Conservation (phyloP, 35 echinoderm and acorn worm species). For the Ophioderma brevispina region DNA sequence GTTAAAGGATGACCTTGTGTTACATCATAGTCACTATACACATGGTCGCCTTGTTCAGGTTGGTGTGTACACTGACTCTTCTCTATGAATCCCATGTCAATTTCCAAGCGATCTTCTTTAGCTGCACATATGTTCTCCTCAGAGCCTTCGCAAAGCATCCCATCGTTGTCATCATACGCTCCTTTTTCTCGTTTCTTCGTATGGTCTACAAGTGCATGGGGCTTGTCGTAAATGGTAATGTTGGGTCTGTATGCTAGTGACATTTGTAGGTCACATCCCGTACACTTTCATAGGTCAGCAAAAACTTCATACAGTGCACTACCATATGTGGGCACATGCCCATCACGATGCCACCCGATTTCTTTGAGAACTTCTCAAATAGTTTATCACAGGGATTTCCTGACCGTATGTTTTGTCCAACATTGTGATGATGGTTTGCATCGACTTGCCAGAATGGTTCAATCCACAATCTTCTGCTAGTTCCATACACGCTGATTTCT, state of each 20-base stretch:
- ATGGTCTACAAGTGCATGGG: background rate
- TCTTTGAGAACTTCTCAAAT: background rate
- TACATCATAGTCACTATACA: background rate
- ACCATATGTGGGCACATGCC: background rate
- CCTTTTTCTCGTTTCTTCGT: background rate
- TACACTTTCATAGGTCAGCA: background rate
- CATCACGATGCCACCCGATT: background rate
- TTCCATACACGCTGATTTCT: background rate
- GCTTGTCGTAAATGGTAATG: background rate
- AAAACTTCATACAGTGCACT: background rate
- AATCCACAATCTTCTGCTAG: background rate
- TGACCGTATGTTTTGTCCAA: background rate
- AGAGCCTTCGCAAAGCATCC: background rate
- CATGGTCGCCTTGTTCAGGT: background rate
- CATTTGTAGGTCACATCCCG: background rate
- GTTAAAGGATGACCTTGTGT: background rate
- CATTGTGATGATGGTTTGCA: background rate
- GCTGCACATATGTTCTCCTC: background rate
- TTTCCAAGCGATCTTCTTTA: background rate
- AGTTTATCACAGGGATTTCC: background rate
- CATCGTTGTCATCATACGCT: background rate
- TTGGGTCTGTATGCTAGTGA: background rate
- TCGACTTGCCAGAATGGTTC: background rate
- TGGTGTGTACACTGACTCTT: background rate
- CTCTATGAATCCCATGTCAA: background rate